Evolutionary conservation across 2,888 invertebrate species (phyloP), one percentile per base, ranked within the genome.

Genomic region (Schizotus pectinicornis): DNA sequence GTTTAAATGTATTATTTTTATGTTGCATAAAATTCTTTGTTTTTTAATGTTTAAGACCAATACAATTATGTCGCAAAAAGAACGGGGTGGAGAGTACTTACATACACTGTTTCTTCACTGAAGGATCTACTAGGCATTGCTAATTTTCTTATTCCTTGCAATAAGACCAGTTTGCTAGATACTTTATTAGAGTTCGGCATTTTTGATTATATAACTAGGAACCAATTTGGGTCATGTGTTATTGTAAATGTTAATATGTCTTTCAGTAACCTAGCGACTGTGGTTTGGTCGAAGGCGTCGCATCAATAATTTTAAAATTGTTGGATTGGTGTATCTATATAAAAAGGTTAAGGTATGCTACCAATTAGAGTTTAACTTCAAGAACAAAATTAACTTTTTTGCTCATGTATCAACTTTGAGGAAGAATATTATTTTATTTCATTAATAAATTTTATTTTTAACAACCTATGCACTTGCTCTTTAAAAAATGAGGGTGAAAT

Each of bases 111-210:
- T 42, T 68, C 72, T 49, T 72, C 72, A 51, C 78, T 78, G 52
- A 77, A 70, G 9, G 77, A 77, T 53, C 75, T 71, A 54, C 74
- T 75, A 1, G 77, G 75, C 75, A 77, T 73, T 2, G 74, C 77
- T 56, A 76, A 67, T 59, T 69, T 70, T 51, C 76, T 67, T 11
- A 78, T 65, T 1, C 77, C 77, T 56, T 76, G 75, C 0, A 78
- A 53, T 3, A 78, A 63, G 38, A 74, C 70, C 37, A 78, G 60
- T 50, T 70, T 74, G 49, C 67, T 72, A 6, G 67, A 55, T 32
- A 63, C 42, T 63, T 61, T 67, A 41, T 55, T 62, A 38, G 47
- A 38, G 37, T 61, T 38, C 5, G 53, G 33, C 61, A 61, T 9
- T 36, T 52, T 48, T 48, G 8, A 12, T 13, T 9, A 42, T 32